These are phyloP conservation scores for Stenodema calcarata DNA, from an alignment of 2,888 invertebrate genomes.

Conservation along the genomic window DNA sequence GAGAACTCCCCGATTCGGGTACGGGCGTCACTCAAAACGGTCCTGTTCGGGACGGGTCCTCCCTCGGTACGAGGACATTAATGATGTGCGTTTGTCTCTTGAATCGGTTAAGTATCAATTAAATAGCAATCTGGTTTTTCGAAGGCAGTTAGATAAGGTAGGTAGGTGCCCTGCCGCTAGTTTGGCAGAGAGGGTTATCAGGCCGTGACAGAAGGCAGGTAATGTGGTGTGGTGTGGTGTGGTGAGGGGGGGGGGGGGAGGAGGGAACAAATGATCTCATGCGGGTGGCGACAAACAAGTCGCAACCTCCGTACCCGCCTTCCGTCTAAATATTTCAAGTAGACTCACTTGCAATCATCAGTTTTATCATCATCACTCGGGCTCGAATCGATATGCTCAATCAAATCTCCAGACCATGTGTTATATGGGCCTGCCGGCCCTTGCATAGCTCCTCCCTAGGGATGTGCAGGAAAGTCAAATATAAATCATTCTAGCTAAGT, in stretches of 20 bases:
- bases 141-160: constrained; percentile 33
- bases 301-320: not conserved
- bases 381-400: no score
- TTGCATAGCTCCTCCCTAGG: no score
- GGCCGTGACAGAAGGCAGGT: constrained; percentile 30
- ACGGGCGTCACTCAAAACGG: not conserved
- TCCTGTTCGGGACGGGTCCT: not conserved
- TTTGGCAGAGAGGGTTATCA: constrained; percentile 39
- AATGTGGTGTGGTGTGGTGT: not conserved
- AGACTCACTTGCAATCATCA: not conserved
- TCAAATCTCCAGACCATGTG: no score
- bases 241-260: not conserved
- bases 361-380: not conserved
- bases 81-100: not conserved
- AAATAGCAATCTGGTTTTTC: constrained; percentile 29
- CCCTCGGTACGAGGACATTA: not conserved
- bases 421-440: no score
- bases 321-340: not conserved
- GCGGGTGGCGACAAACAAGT: constrained; percentile 29
- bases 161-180: constrained; percentile 15
- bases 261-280: constrained; percentile 32
- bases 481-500: no score
- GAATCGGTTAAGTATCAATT: constrained; percentile 37
- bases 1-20: no score
- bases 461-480: no score